Conservation (phyloP, 2,888 invertebrate genomes). For the Pomacea canaliculata region DNA sequence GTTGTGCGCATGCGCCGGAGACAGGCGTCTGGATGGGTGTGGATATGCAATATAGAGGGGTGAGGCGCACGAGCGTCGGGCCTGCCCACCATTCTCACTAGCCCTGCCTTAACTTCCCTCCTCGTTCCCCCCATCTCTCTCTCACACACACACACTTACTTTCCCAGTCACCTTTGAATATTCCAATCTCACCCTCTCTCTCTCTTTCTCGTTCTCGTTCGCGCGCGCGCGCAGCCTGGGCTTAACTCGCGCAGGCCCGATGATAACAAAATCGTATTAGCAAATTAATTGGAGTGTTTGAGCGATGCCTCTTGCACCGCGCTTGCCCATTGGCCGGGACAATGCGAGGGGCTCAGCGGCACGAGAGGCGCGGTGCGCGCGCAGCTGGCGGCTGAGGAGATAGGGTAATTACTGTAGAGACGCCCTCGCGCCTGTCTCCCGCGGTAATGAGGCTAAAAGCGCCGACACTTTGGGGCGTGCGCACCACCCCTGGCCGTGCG, state of each 20-base stretch:
- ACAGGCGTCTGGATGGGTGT: too few species aligned
- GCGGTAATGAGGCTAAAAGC: not conserved
- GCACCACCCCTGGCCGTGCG: not conserved
- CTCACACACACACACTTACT: too few species aligned
- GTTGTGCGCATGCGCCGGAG: too few species aligned
- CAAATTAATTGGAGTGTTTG: slow-evolving; percentile 57
- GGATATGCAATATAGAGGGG: too few species aligned
- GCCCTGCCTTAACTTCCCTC: too few species aligned
- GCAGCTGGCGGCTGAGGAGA: slow-evolving; percentile 13
- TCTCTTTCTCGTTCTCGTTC: not conserved
- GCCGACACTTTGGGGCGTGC: not conserved
- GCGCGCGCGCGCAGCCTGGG: not conserved
- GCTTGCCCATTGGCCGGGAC: slow-evolving; percentile 30
- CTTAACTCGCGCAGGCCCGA: slow-evolving; percentile 12
- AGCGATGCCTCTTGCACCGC: slow-evolving; percentile 31
- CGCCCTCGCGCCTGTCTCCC: not conserved
- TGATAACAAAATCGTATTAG: slow-evolving; percentile 47
- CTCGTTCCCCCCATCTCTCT: too few species aligned
- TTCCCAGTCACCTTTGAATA: too few species aligned
- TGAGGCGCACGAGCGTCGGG: too few species aligned
- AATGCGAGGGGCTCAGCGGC: not conserved
- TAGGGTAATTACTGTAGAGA: not conserved
- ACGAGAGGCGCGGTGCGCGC: not conserved
- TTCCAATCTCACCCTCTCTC: slow-evolving; percentile 1
- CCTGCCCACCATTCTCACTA: too few species aligned